phyloP scores from a whole-genome alignment of 92 coral and sea anemone species.

The Parazoanthus atlanticus region DNA sequence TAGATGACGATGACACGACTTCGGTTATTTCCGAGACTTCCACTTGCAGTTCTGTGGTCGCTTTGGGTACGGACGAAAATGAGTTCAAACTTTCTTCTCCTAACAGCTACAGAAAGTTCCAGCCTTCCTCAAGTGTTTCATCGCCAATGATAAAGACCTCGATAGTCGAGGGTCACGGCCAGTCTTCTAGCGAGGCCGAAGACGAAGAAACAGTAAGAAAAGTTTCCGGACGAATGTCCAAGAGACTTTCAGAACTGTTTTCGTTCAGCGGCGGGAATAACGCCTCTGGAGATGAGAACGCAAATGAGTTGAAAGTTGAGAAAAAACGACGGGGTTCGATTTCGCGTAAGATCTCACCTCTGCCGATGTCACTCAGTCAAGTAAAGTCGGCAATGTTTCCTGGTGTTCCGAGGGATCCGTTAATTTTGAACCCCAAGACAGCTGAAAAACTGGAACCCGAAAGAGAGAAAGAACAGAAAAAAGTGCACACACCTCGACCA shows the following conservation, averaged over 20 bases:
- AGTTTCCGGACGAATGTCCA: conserved; percentile 59
- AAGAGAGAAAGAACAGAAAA: conserved; percentile 46
- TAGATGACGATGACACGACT: conserved; percentile 61
- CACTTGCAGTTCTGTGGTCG: conserved; percentile 68
- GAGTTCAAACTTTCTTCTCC: conserved; percentile 27
- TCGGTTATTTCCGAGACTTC: conserved; percentile 71
- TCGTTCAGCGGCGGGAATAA: conserved; percentile 61
- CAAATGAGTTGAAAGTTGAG: conserved; percentile 53
- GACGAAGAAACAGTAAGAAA: conserved; percentile 69
- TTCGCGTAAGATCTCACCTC: conserved; percentile 68
- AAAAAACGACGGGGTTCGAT: conserved; percentile 71
- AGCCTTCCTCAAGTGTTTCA: background rate
- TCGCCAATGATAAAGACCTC: conserved; percentile 35
- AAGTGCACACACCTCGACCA: conserved; percentile 31
- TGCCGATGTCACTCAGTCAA: conserved; percentile 54
- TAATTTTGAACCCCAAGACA: conserved; percentile 20
- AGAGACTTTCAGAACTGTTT: conserved; percentile 74
- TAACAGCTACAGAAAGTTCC: conserved; percentile 6
- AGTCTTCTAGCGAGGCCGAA: conserved; percentile 78
- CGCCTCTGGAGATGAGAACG: conserved; percentile 40
- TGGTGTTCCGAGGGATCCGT: conserved; percentile 36
- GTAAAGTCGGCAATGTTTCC: conserved; percentile 54
- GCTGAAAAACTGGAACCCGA: conserved; percentile 51
- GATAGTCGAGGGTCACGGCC: conserved; percentile 53
- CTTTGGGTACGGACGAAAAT: conserved; percentile 8